Evolutionary conservation across 2,888 invertebrate species (phyloP).

Genomic region (Melieria picta): DNA sequence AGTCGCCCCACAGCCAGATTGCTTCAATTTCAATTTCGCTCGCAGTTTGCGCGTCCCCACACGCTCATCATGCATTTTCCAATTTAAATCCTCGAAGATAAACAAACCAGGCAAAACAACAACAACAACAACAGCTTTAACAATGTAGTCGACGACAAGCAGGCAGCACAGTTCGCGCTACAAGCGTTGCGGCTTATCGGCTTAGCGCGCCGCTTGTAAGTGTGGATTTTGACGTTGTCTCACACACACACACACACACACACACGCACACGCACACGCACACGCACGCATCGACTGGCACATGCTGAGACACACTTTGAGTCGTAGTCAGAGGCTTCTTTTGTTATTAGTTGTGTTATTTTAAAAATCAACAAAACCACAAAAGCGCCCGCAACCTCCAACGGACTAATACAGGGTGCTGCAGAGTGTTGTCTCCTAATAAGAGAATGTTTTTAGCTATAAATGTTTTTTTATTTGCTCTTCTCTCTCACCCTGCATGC

Average conservation of each 20-base stretch:
- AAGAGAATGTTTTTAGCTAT: neutral
- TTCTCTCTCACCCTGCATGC: neutral
- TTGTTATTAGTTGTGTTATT: neutral
- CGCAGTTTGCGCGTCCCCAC: too few species aligned
- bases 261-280: neutral
- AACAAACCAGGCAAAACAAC: too few species aligned
- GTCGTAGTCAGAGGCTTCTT: too few species aligned
- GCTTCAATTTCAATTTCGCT: neutral
- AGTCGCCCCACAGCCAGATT: constrained; percentile 27
- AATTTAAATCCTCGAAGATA: too few species aligned
- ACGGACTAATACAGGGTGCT: neutral
- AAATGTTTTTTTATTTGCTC: neutral
- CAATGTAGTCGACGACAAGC: too few species aligned
- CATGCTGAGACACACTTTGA: neutral
- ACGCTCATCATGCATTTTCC: too few species aligned
- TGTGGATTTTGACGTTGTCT: neutral
- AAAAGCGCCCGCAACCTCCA: neutral
- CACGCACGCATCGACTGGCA: constrained; percentile 5
- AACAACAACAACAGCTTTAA: too few species aligned
- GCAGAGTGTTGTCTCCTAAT: neutral
- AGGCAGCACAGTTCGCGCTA: too few species aligned
- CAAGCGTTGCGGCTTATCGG: neutral
- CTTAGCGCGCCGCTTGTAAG: neutral
- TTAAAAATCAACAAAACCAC: neutral
- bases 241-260: constrained; percentile 8